Conservation (phyloP, 30 jellyfish, hydroid and myxozoan species). For the Mastigias papua region DNA sequence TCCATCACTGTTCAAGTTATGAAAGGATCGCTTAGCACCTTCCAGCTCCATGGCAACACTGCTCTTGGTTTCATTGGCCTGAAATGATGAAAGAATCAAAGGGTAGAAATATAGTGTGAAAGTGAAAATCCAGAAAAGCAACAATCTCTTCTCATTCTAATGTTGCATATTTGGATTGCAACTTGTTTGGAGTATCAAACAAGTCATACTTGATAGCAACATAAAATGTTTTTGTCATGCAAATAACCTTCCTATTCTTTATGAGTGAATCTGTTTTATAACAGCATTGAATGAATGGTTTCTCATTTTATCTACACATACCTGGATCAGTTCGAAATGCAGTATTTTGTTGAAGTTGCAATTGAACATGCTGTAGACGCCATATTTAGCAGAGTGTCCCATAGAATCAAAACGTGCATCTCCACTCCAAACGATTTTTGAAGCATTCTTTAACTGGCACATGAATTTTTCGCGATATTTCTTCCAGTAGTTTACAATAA, state of each 20-base stretch:
- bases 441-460: slow-evolving; percentile 1
- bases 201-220: neutral
- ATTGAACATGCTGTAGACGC: slow-evolving; percentile 25
- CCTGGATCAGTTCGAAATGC: slow-evolving; percentile 27
- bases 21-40: slow-evolving; percentile 43
- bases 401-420: slow-evolving; percentile 46
- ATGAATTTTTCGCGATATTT: neutral
- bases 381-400: slow-evolving; percentile 24
- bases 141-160: neutral
- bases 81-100: neutral
- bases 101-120: neutral
- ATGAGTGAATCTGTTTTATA: too few relatives aligned
- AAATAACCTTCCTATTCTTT: too few relatives aligned
- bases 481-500: too few relatives aligned
- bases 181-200: neutral
- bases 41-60: slow-evolving; percentile 16
- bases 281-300: neutral
- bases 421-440: slow-evolving; percentile 32
- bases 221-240: neutral
- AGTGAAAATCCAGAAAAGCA: neutral
- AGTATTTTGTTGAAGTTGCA: slow-evolving; percentile 1
- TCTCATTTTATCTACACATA: neutral
- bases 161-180: neutral
- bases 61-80: slow-evolving; percentile 25
- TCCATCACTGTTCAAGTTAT: slow-evolving; percentile 9